These are phyloP conservation scores for Tetragonula carbonaria DNA, from an alignment of 2,888 invertebrate genomes.

Conservation along the genomic window DNA sequence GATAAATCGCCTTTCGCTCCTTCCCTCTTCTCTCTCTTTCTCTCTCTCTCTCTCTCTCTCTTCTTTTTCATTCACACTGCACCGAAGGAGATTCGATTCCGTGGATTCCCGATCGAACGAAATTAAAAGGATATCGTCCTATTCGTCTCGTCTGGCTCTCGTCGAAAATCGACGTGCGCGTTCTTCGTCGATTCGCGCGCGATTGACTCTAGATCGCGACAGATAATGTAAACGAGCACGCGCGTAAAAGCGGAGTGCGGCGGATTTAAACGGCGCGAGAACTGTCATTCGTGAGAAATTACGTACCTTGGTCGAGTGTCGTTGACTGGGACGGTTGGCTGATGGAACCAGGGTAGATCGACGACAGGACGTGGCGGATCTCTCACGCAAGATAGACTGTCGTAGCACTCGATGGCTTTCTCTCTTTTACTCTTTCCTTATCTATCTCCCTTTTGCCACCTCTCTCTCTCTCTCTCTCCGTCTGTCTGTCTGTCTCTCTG, in stretches of 20 bases:
- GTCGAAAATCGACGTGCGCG: too few relatives aligned
- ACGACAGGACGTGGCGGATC: conserved; percentile 55
- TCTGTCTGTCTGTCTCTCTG: conserved; percentile 33
- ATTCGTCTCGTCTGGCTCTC: background rate
- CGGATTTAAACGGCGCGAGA: background rate
- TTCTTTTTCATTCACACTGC: conserved; percentile 53
- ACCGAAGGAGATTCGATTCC: background rate
- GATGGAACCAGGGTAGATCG: conserved; percentile 57
- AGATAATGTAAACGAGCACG: background rate
- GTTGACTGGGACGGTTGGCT: conserved; percentile 19
- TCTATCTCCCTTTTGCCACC: conserved; percentile 14
- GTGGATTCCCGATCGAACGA: background rate
- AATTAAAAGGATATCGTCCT: conserved; percentile 23
- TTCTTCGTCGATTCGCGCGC: background rate
- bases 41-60: too few relatives aligned
- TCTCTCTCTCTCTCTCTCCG: conserved; percentile 3
- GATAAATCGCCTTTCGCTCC: conserved; percentile 52
- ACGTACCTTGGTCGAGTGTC: conserved; percentile 60
- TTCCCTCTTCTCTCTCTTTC: too few relatives aligned
- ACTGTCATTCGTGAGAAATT: conserved; percentile 43
- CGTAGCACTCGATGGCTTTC: conserved; percentile 54
- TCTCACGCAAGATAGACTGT: conserved; percentile 61
- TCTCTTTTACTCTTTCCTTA: conserved; percentile 2
- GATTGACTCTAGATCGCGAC: background rate
- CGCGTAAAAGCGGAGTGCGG: background rate